Conservation (phyloP, 2,888 invertebrate species). For the Adineta ricciae region DNA sequence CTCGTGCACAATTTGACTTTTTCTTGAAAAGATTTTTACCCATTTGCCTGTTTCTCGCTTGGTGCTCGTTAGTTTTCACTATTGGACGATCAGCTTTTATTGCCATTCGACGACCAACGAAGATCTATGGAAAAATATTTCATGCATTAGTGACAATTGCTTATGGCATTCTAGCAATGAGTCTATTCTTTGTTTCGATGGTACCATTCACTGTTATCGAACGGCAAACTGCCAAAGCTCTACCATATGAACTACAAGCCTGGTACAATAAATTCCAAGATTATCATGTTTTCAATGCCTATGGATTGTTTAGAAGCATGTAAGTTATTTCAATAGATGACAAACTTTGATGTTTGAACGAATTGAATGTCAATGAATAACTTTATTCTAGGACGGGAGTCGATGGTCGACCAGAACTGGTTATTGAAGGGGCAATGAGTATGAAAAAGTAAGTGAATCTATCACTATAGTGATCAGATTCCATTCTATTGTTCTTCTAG, state of each 20-base stretch:
- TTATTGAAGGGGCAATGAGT: conserved; percentile 61
- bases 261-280: conserved; percentile 56
- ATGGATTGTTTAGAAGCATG: conserved; percentile 59
- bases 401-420: conserved; percentile 63
- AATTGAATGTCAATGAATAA: too few species aligned
- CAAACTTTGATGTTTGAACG: too few species aligned
- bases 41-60: neutral
- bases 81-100: neutral
- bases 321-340: conserved; percentile 37
- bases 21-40: conserved; percentile 10
- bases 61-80: conserved; percentile 2
- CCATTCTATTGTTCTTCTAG: neutral
- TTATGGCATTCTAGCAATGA: neutral
- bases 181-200: conserved; percentile 35
- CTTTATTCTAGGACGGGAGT: conserved; percentile 58
- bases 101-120: neutral
- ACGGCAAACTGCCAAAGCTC: conserved; percentile 37
- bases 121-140: neutral
- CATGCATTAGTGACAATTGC: neutral
- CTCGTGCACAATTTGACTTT: neutral
- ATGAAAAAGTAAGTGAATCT: conserved; percentile 50
- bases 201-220: conserved; percentile 51
- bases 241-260: conserved; percentile 48
- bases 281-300: conserved; percentile 59
- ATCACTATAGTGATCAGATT: neutral